A percentile compares a stretch with the other conserved stretches of the same genome.
Evolutionary conservation across 2,113 vertebrate species (phyloP).

Genomic region (Lonchura striata): DNA sequence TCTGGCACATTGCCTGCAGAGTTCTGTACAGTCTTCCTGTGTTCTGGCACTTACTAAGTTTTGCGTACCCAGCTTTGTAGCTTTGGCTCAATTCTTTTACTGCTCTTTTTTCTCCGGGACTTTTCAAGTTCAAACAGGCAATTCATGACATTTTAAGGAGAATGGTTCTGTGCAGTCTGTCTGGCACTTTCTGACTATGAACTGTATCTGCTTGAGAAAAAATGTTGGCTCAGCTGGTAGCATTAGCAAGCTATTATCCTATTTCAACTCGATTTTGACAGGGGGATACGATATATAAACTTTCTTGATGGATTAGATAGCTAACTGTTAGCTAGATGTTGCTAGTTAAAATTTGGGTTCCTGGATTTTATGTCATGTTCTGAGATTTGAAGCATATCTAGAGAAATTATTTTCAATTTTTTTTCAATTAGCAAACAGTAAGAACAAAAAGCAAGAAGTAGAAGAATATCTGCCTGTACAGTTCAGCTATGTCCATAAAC

Average conservation of each 20-base stretch:
- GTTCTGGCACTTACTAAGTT: background rate
- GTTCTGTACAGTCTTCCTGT: background rate
- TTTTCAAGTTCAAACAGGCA: background rate
- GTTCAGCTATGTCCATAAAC: background rate
- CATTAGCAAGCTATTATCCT: background rate
- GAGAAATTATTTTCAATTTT: background rate
- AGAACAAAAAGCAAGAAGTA: background rate
- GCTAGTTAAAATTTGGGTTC: background rate
- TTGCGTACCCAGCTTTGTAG: background rate
- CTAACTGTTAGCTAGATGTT: background rate
- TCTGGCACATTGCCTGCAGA: background rate
- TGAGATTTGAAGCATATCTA: background rate
- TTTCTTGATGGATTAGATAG: background rate
- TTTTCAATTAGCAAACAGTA: background rate
- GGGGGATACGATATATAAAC: background rate
- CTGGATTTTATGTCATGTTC: background rate
- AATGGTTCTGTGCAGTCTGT: background rate
- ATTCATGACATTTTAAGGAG: background rate
- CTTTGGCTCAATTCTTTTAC: background rate
- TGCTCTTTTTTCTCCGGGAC: background rate
- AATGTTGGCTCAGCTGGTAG: background rate
- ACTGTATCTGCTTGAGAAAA: background rate
- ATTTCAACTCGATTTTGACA: background rate
- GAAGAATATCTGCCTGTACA: background rate
- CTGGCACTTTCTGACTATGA: background rate